phyloP scores from a whole-genome alignment of 2,797 vertebrate species.

The Lepus oiostolus region DNA sequence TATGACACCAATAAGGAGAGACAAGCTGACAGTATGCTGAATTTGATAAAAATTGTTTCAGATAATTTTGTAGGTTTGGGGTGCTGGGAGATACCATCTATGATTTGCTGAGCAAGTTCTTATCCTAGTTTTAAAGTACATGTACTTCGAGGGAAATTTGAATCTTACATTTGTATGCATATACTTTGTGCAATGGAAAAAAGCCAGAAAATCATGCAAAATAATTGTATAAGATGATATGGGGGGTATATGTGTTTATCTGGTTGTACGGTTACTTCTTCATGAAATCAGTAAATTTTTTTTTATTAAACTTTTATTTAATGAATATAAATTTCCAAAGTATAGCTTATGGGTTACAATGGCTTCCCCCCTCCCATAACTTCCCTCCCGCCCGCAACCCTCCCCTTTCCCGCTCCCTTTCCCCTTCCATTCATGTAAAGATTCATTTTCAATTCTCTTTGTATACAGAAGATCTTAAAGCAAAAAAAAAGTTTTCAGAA shows the following conservation, averaged over 20 bases:
- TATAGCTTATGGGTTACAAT: too few species aligned
- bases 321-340: too few species aligned
- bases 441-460: too few species aligned
- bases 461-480: too few species aligned
- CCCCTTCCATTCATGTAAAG: too few species aligned
- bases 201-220: not conserved
- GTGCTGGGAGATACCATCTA: not conserved
- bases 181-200: not conserved
- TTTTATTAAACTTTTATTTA: too few species aligned
- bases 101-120: constrained; percentile 42
- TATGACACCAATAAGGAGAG: constrained; percentile 26
- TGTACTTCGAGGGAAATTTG: not conserved
- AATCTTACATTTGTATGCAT: not conserved
- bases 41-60: constrained; percentile 64
- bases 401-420: too few species aligned
- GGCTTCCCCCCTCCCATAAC: too few species aligned
- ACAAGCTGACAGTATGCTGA: constrained; percentile 6
- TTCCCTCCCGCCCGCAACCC: too few species aligned
- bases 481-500: not conserved
- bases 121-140: constrained; percentile 58
- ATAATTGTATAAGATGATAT: constrained; percentile 52
- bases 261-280: not conserved
- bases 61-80: constrained; percentile 49
- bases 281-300: not conserved
- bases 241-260: not conserved